A percentile compares a stretch with the other conserved stretches of the same genome.
Conservation (phyloP, 2,797 vertebrate species). For the Crypturellus tataupa region DNA sequence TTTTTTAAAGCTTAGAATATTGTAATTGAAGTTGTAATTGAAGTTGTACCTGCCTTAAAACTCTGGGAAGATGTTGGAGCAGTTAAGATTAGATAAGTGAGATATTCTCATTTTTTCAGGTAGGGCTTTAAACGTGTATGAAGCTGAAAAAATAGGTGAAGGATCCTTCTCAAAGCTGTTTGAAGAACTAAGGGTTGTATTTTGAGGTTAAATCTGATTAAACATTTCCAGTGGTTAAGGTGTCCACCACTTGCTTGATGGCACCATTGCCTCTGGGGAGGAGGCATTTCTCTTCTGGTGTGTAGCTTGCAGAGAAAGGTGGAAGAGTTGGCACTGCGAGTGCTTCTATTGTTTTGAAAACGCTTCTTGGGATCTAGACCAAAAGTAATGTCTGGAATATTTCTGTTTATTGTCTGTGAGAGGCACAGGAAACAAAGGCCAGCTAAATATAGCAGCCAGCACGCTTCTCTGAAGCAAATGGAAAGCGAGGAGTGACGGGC, state of each 20-base stretch:
- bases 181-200: background rate
- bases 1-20: too few species aligned
- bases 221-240: background rate
- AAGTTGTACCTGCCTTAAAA: background rate
- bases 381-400: constrained; percentile 58
- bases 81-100: background rate
- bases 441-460: constrained; percentile 34
- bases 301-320: background rate
- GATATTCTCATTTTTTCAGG: background rate
- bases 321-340: constrained; percentile 1
- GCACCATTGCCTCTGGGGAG: accelerated
- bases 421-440: constrained; percentile 57
- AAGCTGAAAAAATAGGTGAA: background rate
- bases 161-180: background rate
- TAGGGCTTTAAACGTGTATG: background rate
- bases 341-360: constrained; percentile 30
- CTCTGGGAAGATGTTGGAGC: background rate
- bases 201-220: background rate
- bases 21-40: too few species aligned
- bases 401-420: constrained; percentile 63
- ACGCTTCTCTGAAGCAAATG: constrained; percentile 29
- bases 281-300: background rate
- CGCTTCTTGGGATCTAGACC: constrained; percentile 43
- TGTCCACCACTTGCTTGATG: background rate
- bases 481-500: constrained; percentile 30